phyloP scores from a whole-genome alignment of 2,888 invertebrate genomes.

The Cerceris rybyensis region DNA sequence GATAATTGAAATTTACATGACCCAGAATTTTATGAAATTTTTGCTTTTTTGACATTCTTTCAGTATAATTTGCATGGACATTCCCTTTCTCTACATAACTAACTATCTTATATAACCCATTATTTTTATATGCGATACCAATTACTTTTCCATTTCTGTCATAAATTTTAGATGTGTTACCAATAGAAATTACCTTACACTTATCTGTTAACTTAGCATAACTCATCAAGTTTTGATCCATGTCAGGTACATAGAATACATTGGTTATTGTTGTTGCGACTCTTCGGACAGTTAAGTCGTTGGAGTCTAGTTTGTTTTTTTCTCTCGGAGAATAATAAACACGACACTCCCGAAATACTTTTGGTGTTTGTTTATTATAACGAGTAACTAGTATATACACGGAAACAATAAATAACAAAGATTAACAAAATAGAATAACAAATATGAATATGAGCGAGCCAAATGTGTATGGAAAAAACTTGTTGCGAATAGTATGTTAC shows the following conservation, averaged over 20 bases:
- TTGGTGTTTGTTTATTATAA: no score
- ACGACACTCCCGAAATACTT: no score
- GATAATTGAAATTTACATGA: conserved; percentile 58
- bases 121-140: conserved; percentile 22
- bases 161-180: conserved; percentile 23
- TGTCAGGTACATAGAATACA: conserved; percentile 35
- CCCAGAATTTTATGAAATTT: conserved; percentile 56
- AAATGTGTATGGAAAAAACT: no score
- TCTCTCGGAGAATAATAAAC: no score
- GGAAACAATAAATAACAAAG: no score
- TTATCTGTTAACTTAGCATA: conserved; percentile 23
- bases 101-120: conserved; percentile 31
- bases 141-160: conserved; percentile 11
- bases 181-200: conserved; percentile 20
- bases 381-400: no score
- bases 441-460: no score
- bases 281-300: no score
- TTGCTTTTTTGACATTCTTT: conserved; percentile 42
- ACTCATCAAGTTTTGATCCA: conserved; percentile 36
- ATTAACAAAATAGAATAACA: no score
- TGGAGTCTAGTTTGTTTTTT: no score
- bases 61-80: conserved; percentile 1
- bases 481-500: no score
- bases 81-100: conserved; percentile 16
- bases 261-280: conserved; percentile 13